phyloP scores from a whole-genome alignment of 2,797 vertebrate genomes.

The Syndactyla subalaris region DNA sequence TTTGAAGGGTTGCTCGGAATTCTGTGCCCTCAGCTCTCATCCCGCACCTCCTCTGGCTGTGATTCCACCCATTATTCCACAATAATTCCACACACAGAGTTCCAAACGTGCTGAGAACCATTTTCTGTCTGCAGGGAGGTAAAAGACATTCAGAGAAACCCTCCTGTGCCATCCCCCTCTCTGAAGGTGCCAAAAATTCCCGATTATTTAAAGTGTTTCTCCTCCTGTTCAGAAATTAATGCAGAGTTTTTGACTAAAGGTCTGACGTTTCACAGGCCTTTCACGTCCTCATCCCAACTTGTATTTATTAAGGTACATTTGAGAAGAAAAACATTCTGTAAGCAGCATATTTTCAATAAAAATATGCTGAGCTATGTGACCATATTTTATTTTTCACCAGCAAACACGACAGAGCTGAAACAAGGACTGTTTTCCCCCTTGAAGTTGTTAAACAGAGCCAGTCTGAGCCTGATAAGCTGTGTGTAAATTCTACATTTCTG shows the following conservation, averaged over 20 bases:
- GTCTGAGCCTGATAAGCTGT: not conserved
- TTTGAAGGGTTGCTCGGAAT: no score
- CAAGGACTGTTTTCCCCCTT: not conserved
- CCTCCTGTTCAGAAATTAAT: not conserved
- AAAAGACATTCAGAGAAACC: no score
- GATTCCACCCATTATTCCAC: no score
- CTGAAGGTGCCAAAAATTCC: not conserved
- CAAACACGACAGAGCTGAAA: not conserved
- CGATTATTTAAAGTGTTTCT: not conserved
- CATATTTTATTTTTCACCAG: not conserved
- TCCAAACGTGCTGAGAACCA: no score
- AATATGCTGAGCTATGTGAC: not conserved
- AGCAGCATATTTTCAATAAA: not conserved
- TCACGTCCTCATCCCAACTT: not conserved
- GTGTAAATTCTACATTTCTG: not conserved
- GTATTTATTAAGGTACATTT: not conserved
- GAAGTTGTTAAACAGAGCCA: not conserved
- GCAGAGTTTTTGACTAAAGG: not conserved
- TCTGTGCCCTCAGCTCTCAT: no score
- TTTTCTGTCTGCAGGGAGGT: no score
- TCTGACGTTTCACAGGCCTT: not conserved
- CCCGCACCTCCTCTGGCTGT: no score
- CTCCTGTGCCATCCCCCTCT: not conserved
- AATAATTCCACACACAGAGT: no score
- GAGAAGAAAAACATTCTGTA: not conserved